A percentile compares a stretch with the other conserved stretches of the same genome.
Evolutionary conservation across 1,140 invertebrate genomes (phyloP).

Genomic region (Lepidurus packardi): DNA sequence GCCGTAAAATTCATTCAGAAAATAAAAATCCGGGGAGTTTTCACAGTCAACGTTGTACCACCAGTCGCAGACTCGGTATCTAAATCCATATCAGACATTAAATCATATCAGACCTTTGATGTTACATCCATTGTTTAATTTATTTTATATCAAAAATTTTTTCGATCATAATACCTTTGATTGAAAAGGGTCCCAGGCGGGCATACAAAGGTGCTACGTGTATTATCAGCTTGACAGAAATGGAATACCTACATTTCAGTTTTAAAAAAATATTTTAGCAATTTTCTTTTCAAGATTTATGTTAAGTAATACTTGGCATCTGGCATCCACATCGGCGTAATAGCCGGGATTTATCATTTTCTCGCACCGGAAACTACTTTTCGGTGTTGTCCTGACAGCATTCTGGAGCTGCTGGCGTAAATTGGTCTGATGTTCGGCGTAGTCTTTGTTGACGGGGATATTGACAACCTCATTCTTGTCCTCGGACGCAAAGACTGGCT

Average conservation of each 20-base stretch:
- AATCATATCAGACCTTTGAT: neutral
- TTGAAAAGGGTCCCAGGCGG: slow-evolving; percentile 47
- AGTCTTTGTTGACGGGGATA: neutral
- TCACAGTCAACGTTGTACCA: slow-evolving; percentile 44
- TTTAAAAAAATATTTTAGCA: neutral
- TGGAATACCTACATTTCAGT: slow-evolving; percentile 43
- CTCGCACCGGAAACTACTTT: slow-evolving; percentile 40
- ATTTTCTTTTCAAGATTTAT: neutral
- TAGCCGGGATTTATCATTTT: slow-evolving; percentile 24
- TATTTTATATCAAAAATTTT: too few relatives aligned
- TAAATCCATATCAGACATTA: neutral
- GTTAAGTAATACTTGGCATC: slow-evolving; percentile 36
- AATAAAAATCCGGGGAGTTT: slow-evolving; percentile 28
- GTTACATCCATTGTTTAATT: neutral
- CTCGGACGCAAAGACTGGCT: neutral
- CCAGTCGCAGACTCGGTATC: slow-evolving; percentile 45
- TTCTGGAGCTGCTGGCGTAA: neutral
- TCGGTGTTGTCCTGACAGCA: neutral
- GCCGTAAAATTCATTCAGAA: slow-evolving; percentile 25
- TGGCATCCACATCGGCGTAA: slow-evolving; percentile 32
- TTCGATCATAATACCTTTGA: slow-evolving; percentile 38
- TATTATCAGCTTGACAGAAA: slow-evolving; percentile 43
- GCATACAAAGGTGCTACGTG: slow-evolving; percentile 43
- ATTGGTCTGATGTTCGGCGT: neutral
- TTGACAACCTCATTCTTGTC: neutral